Percentiles rank a stretch among this genome's conserved stretches.
These are phyloP conservation scores for Vireo griseus DNA, from an alignment of 2,797 vertebrate genomes.

Conservation along the genomic window DNA sequence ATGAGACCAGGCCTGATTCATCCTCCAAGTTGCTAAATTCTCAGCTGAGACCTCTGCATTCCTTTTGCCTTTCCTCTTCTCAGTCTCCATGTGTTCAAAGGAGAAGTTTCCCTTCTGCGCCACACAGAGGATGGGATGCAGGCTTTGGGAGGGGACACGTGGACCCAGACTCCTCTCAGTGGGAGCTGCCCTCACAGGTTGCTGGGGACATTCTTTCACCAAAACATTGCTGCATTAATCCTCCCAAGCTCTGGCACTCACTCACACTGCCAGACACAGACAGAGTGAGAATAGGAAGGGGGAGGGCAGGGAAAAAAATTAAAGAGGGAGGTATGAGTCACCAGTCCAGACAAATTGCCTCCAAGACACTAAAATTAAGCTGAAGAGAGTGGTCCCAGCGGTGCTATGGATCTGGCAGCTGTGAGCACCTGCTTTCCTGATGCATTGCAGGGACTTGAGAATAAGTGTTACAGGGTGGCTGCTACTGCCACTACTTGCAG, in stretches of 20 bases:
- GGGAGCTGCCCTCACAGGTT: background rate
- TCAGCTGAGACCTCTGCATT: background rate
- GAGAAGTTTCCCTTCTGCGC: background rate
- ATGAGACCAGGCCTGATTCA: background rate
- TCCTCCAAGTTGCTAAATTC: background rate
- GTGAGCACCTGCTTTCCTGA: constrained; percentile 47
- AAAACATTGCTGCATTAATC: background rate
- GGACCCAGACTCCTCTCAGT: rapidly evolving
- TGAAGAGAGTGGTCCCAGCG: constrained; percentile 11
- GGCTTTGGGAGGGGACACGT: background rate
- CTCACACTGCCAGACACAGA: background rate
- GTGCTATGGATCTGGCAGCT: constrained; percentile 42
- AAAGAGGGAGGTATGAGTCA: constrained; percentile 59
- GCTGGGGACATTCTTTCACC: background rate
- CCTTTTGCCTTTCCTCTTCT: background rate
- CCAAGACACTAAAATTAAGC: constrained; percentile 61
- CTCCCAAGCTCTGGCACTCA: background rate
- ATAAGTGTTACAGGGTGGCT: background rate
- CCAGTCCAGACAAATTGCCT: constrained; percentile 59
- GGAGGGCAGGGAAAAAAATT: background rate
- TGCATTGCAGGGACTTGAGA: constrained; percentile 52
- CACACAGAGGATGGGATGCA: background rate
- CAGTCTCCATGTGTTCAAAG: background rate
- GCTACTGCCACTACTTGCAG: background rate
- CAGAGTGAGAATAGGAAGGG: background rate